Percentiles rank a stretch among this genome's conserved stretches.
These are phyloP conservation scores for Struthio camelus DNA, from an alignment of 2,113 vertebrate genomes.

Conservation along the genomic window DNA sequence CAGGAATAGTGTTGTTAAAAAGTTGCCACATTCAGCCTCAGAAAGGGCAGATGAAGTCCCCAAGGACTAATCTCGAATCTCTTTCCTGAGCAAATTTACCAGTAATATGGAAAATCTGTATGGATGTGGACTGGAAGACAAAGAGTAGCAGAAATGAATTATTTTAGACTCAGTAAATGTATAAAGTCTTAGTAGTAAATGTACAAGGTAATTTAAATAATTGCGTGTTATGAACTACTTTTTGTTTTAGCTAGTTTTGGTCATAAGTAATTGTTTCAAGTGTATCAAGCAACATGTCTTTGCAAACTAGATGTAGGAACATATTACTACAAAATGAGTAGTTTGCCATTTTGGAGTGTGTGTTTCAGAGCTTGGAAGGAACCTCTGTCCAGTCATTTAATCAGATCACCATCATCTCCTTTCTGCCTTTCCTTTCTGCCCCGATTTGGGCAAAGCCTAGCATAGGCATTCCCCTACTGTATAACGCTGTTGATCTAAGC, in stretches of 20 bases:
- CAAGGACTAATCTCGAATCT: background rate
- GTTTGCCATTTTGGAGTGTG: rapidly evolving
- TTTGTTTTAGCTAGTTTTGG: background rate
- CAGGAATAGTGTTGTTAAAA: background rate
- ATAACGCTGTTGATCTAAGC: background rate
- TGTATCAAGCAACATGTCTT: background rate
- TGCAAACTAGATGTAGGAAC: background rate
- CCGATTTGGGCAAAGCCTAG: background rate
- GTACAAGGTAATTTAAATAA: background rate
- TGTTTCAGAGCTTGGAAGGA: background rate
- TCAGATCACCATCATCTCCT: background rate
- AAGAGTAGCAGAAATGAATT: background rate
- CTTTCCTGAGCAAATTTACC: background rate
- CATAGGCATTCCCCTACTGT: background rate
- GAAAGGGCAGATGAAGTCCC: background rate
- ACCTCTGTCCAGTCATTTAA: background rate
- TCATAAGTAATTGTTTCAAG: rapidly evolving
- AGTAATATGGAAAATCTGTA: background rate
- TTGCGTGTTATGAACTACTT: background rate
- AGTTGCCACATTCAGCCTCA: background rate
- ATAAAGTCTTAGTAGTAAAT: background rate
- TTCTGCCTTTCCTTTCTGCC: background rate
- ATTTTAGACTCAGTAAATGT: background rate
- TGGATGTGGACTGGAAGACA: background rate
- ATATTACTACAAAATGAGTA: background rate